A percentile compares a stretch with the other conserved stretches of the same genome.
These are phyloP conservation scores for Tetranychus truncatus DNA, from an alignment of 2,888 invertebrate genomes.

Conservation along the genomic window DNA sequence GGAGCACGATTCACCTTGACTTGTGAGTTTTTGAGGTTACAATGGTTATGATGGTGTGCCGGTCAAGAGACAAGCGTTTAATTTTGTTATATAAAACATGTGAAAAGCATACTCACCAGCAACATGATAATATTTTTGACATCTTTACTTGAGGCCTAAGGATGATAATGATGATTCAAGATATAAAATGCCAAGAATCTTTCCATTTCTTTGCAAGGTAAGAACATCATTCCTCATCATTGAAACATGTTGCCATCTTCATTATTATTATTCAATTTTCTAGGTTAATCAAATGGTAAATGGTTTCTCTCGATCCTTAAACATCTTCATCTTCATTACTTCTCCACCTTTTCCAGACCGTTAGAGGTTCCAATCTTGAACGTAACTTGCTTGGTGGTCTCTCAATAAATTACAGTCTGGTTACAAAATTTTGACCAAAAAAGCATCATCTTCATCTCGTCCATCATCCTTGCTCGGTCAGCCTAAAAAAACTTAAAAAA, in stretches of 20 bases:
- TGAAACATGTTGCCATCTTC: background rate
- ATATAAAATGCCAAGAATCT: background rate
- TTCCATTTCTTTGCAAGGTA: background rate
- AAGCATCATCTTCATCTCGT: background rate
- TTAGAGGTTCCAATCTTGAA: background rate
- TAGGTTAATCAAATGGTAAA: background rate
- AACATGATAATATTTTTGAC: background rate
- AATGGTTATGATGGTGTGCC: background rate
- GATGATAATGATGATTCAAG: no score
- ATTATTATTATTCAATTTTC: background rate
- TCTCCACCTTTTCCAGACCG: background rate
- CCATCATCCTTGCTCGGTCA: background rate
- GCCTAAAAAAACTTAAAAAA: background rate
- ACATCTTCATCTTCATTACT: background rate
- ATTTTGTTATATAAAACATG: background rate
- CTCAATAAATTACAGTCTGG: background rate
- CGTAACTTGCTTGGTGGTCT: background rate
- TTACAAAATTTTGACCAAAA: background rate
- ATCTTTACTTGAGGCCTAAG: background rate
- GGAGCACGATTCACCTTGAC: background rate
- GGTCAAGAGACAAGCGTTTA: background rate
- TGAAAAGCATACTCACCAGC: background rate
- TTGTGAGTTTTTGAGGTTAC: background rate
- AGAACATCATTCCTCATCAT: background rate
- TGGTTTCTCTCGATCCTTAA: background rate